Evolutionary conservation across 2,888 invertebrate genomes (phyloP).

Genomic region (Epinotia bilunana): DNA sequence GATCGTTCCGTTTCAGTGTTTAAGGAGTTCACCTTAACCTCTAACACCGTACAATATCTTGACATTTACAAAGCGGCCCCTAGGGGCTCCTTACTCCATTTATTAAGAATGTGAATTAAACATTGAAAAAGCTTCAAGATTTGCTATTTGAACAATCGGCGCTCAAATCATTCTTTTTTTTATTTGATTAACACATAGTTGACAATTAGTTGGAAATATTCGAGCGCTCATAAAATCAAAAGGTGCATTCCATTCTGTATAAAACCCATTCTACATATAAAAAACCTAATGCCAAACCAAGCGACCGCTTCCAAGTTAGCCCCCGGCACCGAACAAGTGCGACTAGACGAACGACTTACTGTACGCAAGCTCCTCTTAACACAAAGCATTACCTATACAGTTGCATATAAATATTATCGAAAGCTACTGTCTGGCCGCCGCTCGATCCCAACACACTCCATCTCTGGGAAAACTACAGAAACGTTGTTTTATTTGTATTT

Average conservation of each 20-base stretch:
- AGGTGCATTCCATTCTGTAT: neutral
- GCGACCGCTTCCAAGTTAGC: slow-evolving; percentile 25
- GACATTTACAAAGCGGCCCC: slow-evolving; percentile 18
- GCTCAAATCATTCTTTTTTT: neutral
- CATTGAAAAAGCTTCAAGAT: neutral
- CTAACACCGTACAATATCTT: slow-evolving; percentile 22
- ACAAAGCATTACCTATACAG: slow-evolving; percentile 41
- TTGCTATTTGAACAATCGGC: neutral
- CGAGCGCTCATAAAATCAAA: neutral
- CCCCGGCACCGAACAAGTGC: slow-evolving; percentile 51
- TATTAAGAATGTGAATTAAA: neutral
- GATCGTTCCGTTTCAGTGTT: slow-evolving; percentile 3
- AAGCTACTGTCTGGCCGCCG: slow-evolving; percentile 33
- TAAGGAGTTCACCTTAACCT: slow-evolving; percentile 20
- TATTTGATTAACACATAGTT: neutral
- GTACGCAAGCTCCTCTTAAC: slow-evolving; percentile 36
- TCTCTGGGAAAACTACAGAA: neutral
- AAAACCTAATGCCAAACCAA: slow-evolving; percentile 26
- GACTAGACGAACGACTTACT: slow-evolving; percentile 53
- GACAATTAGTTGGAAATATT: neutral
- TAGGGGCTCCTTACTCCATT: neutral
- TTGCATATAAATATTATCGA: slow-evolving; percentile 44
- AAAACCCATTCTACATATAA: neutral
- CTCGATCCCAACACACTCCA: neutral
- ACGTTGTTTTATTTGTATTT: neutral